Conservation (phyloP, 2,797 vertebrate genomes). For the Sardinella longiceps region DNA sequence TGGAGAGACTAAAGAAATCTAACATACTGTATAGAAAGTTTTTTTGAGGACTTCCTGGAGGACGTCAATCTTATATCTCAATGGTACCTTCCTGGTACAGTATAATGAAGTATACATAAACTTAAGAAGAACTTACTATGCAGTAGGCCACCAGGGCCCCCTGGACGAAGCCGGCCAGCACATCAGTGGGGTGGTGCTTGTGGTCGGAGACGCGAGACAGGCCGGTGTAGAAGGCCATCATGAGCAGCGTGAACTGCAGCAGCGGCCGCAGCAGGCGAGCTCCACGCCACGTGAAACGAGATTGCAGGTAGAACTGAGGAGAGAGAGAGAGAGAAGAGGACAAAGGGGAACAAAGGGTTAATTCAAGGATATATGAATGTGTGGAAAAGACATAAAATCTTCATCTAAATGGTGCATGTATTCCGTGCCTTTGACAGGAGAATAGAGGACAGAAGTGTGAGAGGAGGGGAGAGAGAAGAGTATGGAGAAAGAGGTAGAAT, state of each 20-base stretch:
- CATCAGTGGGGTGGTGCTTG: slow-evolving; percentile 96
- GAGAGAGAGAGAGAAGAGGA: slow-evolving; percentile 38
- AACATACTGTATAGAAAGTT: background rate
- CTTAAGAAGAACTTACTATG: slow-evolving; percentile 84
- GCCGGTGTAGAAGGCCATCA: slow-evolving; percentile 99
- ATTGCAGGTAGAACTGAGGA: slow-evolving; percentile 94
- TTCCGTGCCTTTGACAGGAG: background rate
- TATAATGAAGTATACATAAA: too few species aligned
- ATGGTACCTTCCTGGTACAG: too few species aligned
- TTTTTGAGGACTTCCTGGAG: too few species aligned
- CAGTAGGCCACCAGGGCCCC: slow-evolving; percentile 97
- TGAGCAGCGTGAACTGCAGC: slow-evolving; percentile 96
- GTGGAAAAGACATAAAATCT: too few species aligned
- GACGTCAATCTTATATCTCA: too few species aligned
- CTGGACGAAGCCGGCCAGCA: slow-evolving; percentile 94
- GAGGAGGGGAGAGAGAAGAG: too few species aligned
- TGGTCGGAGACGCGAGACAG: slow-evolving; percentile 95
- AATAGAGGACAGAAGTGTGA: too few species aligned
- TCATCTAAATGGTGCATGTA: too few species aligned
- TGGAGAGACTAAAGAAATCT: too few species aligned
- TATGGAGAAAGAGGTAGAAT: too few species aligned
- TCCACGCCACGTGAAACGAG: slow-evolving; percentile 97
- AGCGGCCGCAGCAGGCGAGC: slow-evolving; percentile 94
- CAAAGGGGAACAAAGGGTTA: background rate
- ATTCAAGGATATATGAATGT: background rate